These are phyloP conservation scores for Nesoenas mayeri DNA, from an alignment of 2,113 vertebrate species.

Conservation along the genomic window DNA sequence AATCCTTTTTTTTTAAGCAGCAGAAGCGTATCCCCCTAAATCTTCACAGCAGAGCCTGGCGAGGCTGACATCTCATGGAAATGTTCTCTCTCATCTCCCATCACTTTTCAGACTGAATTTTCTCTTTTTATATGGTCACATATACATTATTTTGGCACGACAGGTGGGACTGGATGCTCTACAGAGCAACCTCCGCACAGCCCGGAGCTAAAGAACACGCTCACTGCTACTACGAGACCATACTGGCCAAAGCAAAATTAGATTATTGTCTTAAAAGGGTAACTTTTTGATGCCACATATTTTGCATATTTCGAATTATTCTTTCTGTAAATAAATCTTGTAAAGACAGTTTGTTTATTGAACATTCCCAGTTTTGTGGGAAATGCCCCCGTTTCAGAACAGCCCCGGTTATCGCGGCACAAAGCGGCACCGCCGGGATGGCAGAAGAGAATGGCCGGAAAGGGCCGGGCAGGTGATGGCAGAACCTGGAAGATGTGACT, in stretches of 20 bases:
- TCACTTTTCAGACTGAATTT: background rate
- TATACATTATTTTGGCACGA: background rate
- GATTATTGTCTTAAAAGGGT: background rate
- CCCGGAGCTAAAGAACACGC: background rate
- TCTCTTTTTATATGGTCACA: background rate
- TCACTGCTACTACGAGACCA: background rate
- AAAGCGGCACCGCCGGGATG: background rate
- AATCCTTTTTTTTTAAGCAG: background rate
- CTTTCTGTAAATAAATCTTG: background rate
- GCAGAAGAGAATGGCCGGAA: background rate
- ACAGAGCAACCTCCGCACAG: background rate
- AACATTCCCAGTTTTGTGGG: background rate
- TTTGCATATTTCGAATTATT: background rate
- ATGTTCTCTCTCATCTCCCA: background rate
- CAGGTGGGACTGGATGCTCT: background rate
- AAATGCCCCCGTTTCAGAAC: background rate
- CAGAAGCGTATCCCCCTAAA: background rate
- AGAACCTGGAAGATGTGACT: background rate
- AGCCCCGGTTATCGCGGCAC: background rate
- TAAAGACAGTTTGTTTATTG: background rate
- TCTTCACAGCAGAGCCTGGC: background rate
- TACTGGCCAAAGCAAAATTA: background rate
- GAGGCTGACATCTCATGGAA: background rate
- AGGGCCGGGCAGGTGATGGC: slow-evolving; percentile 6
- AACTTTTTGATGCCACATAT: background rate